A percentile compares a stretch with the other conserved stretches of the same genome.
Conservation (phyloP, 2,797 vertebrate genomes). For the Heteromormyrus szaboi region DNA sequence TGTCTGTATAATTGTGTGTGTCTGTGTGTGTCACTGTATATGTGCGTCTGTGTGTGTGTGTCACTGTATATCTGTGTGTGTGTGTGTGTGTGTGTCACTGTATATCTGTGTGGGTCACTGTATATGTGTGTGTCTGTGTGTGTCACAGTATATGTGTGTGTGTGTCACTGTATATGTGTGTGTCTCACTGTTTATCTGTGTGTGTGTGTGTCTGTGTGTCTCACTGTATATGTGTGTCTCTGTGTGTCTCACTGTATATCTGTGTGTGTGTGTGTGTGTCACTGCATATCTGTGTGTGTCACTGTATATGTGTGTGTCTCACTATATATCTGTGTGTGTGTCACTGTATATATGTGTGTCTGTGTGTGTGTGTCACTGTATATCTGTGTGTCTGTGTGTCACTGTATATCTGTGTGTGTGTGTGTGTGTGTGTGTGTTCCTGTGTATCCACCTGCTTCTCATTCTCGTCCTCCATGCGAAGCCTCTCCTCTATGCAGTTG, state of each 20-base stretch:
- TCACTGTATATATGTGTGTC: neutral
- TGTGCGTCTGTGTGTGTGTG: neutral
- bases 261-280: neutral
- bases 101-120: no score
- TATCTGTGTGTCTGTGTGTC: neutral
- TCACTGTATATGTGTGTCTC: no score
- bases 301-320: slow-evolving; percentile 16
- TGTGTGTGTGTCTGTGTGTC: no score
- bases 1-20: no score
- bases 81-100: neutral
- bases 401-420: neutral
- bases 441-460: slow-evolving; percentile 83
- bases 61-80: neutral
- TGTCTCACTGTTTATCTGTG: neutral
- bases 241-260: neutral
- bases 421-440: neutral
- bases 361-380: neutral
- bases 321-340: neutral
- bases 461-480: slow-evolving; percentile 94
- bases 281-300: neutral
- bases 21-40: neutral
- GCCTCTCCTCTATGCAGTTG: slow-evolving; percentile 89
- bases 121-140: no score
- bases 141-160: neutral
- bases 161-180: slow-evolving; percentile 7